These are phyloP conservation scores for Hyles euphorbiae DNA, from an alignment of 1,140 invertebrate genomes.

Conservation along the genomic window DNA sequence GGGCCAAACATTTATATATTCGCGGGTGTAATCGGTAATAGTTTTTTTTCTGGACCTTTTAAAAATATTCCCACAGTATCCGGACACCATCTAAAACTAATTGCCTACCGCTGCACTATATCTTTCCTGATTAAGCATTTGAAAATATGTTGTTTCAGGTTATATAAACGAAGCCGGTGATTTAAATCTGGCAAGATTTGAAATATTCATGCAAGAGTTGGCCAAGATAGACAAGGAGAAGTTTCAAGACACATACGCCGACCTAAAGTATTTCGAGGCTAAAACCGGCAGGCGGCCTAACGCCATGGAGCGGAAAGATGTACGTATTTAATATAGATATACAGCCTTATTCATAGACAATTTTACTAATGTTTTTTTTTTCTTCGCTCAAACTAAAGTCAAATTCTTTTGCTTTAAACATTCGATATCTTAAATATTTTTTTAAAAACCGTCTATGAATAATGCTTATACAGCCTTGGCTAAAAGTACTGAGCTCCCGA, in stretches of 20 bases:
- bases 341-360: too few relatives aligned
- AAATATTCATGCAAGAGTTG: constrained; percentile 89
- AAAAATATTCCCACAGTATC: too few relatives aligned
- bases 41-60: not conserved
- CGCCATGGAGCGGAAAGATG: constrained; percentile 65
- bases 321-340: constrained; percentile 22
- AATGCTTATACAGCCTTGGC: too few relatives aligned
- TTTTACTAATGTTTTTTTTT: too few relatives aligned
- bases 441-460: too few relatives aligned
- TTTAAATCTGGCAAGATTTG: constrained; percentile 90
- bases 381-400: too few relatives aligned
- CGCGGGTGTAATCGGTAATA: not conserved
- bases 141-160: constrained; percentile 71
- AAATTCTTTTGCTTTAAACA: too few relatives aligned
- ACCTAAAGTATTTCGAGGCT: constrained; percentile 89
- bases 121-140: too few relatives aligned
- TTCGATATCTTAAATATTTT: too few relatives aligned
- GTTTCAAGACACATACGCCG: constrained; percentile 89
- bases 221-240: constrained; percentile 88
- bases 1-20: not conserved
- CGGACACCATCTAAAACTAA: too few relatives aligned
- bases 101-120: too few relatives aligned
- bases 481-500: too few relatives aligned
- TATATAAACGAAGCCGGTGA: constrained; percentile 95
- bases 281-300: constrained; percentile 80